Conservation (phyloP, 2,888 invertebrate species). For the Cerastoderma edule region DNA sequence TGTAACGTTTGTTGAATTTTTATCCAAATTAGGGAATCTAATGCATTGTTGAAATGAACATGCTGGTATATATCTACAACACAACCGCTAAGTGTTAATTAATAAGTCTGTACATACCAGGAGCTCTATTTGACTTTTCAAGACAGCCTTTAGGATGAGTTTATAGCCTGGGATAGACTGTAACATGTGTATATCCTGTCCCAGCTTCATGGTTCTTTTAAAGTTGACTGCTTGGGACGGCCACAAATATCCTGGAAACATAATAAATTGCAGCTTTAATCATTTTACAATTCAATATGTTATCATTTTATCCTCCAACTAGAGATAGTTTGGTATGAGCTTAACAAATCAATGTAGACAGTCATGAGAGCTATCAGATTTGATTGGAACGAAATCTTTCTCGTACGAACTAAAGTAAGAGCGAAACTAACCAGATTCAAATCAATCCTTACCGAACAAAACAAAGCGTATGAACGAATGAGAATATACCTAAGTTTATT, state of each 20-base stretch:
- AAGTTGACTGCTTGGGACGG: too few species aligned
- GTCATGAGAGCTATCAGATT: not conserved
- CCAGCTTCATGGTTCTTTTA: too few species aligned
- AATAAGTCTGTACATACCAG: not conserved
- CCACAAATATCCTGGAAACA: not conserved
- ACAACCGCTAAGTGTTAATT: not conserved
- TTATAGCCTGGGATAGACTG: not conserved
- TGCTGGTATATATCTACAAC: not conserved
- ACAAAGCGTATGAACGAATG: not conserved
- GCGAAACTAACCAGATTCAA: not conserved
- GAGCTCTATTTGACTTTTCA: conserved; percentile 12
- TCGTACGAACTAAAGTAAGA: not conserved
- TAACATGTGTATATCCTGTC: too few species aligned
- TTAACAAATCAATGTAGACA: not conserved
- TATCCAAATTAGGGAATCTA: not conserved
- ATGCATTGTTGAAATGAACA: not conserved
- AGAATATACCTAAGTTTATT: not conserved
- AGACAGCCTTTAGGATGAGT: not conserved
- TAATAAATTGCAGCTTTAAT: not conserved
- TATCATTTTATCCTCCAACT: not conserved
- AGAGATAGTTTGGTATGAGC: not conserved
- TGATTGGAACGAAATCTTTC: not conserved
- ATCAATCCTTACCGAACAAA: not conserved
- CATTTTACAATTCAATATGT: not conserved
- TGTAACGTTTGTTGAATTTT: not conserved